These are phyloP conservation scores for Euzophera pinguis DNA, from an alignment of 2,888 invertebrate genomes.

Conservation along the genomic window DNA sequence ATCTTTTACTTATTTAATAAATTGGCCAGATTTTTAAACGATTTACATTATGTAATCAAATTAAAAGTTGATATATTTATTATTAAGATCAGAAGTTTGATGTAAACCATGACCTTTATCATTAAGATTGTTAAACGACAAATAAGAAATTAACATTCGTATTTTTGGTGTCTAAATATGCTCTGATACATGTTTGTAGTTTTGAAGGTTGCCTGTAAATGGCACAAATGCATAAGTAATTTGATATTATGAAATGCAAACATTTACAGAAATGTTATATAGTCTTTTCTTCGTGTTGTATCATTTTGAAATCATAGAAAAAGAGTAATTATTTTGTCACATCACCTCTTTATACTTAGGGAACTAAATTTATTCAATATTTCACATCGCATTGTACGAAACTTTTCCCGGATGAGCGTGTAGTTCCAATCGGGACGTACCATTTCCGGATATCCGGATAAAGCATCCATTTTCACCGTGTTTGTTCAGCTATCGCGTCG, in stretches of 20 bases:
- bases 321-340: too few species aligned
- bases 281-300: too few species aligned
- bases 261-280: too few species aligned
- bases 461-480: constrained; percentile 1
- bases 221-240: too few species aligned
- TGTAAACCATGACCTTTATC: background rate
- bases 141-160: background rate
- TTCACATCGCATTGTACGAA: background rate
- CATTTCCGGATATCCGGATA: constrained; percentile 5
- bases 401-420: background rate
- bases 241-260: too few species aligned
- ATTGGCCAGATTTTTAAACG: background rate
- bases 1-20: background rate
- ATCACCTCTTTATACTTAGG: too few species aligned
- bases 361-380: background rate
- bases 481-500: background rate
- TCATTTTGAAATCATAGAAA: too few species aligned
- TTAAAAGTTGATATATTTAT: background rate
- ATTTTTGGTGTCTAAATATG: too few species aligned
- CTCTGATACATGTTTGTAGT: too few species aligned
- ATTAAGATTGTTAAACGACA: background rate
- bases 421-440: background rate
- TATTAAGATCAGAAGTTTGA: background rate
- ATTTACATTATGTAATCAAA: background rate
- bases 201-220: too few species aligned